Base-by-base conservation (phyloP, 2,888 invertebrate genomes). In the Frankliniella intonsa region DNA sequence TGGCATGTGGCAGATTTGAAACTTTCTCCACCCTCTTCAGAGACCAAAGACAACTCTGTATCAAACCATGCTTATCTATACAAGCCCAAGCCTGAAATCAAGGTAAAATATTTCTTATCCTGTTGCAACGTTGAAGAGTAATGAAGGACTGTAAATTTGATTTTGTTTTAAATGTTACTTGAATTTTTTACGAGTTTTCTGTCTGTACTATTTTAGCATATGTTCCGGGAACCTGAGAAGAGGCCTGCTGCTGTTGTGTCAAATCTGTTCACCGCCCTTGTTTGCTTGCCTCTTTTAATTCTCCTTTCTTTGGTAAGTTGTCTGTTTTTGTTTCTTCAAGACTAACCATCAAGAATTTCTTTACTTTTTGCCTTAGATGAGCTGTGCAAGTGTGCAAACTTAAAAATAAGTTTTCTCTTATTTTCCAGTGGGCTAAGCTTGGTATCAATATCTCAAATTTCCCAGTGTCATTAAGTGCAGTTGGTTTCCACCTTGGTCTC, bases 151-250 rank as follows among this genome's bases (percentile, higher is more conserved):
- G 38, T 3, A 38, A 38, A 38, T 38, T 38, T 38, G 38, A 38
- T 3, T 3, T 38, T 2, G 3, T 38, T 38, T 38, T 38, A 3
- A 38, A 38, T 3, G 5, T 38, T 38, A 38, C 38, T 38, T 38
- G 38, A 38, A 38, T 38, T 38, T 38, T 5, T 5, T 3, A 38
- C 5, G 5, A 49, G 12, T 11, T 49, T 14, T 19, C 79, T 49
- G 49, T 14, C n/a, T 65, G 50, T 76, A 25, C 3, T 69, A 62
- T 80, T 88, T 22, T 86, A 90, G 90, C 99, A 99, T 90, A 88
- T 92, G 89, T 99, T 99, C 92, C 94, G 98, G 80, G 91, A 92
- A 86, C 94, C 98, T 0, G 99, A 99, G 88, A 93, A 95, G 86
- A 93, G 98, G 80, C 99, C 99, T 82, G 91, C 98, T 62, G 93